Conservation (phyloP, 2,888 invertebrate species). For the Eurytoma californica region DNA sequence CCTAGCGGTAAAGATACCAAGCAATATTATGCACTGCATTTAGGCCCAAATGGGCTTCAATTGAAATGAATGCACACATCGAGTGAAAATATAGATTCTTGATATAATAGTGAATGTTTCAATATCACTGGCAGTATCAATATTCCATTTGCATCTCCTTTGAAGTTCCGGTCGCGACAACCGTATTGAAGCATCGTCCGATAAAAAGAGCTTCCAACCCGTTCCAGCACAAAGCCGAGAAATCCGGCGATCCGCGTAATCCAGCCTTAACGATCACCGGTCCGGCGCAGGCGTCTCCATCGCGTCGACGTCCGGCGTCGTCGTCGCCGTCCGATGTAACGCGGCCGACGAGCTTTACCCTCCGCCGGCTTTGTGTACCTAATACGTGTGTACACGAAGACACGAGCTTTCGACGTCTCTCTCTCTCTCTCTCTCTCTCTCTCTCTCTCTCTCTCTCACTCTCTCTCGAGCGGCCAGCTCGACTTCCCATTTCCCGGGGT, state of each 20-base stretch:
- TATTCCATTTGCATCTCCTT: too few relatives aligned
- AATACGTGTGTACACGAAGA: slow-evolving; percentile 35
- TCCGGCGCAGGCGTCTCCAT: slow-evolving; percentile 16
- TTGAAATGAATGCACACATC: too few relatives aligned
- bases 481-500: slow-evolving; percentile 58
- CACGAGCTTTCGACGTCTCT: slow-evolving; percentile 30
- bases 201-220: too few relatives aligned
- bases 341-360: slow-evolving; percentile 40
- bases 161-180: too few relatives aligned
- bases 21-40: too few relatives aligned
- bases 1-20: too few relatives aligned
- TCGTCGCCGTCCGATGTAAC: neutral
- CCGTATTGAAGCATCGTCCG: too few relatives aligned
- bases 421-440: slow-evolving; percentile 52
- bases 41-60: too few relatives aligned
- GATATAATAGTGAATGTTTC: too few relatives aligned
- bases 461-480: slow-evolving; percentile 51
- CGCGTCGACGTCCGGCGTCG: slow-evolving; percentile 2
- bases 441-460: slow-evolving; percentile 50
- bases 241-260: slow-evolving; percentile 24
- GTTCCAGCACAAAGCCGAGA: too few relatives aligned
- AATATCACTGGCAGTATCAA: too few relatives aligned
- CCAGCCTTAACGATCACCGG: slow-evolving; percentile 6
- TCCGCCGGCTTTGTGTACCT: slow-evolving; percentile 44
- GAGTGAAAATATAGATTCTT: too few relatives aligned